phyloP scores from a whole-genome alignment of 2,888 invertebrate species.

The Portevinia maculata region DNA sequence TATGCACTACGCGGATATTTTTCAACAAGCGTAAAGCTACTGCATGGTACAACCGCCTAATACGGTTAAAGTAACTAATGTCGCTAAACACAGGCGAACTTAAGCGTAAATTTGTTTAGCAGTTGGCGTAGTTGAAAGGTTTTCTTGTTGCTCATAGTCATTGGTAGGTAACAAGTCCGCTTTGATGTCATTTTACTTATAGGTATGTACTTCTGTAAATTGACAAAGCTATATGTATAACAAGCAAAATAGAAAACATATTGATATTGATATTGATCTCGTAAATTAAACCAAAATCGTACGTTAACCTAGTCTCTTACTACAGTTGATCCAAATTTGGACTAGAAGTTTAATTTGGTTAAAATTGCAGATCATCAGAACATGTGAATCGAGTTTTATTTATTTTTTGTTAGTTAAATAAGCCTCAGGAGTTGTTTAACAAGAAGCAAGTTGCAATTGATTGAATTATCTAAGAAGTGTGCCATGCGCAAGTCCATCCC shows the following conservation, averaged over 20 bases:
- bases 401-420: too few relatives aligned
- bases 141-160: background rate
- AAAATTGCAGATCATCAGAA: background rate
- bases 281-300: background rate
- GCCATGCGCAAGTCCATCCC: too few relatives aligned
- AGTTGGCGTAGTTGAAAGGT: background rate
- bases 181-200: background rate
- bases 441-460: too few relatives aligned
- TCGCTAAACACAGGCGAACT: background rate
- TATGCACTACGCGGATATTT: background rate
- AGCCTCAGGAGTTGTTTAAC: too few relatives aligned
- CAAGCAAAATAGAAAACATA: background rate
- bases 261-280: background rate
- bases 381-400: too few relatives aligned
- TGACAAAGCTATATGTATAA: background rate
- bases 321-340: background rate
- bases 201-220: background rate
- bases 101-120: background rate
- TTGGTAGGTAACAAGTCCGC: background rate
- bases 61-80: background rate
- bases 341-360: background rate
- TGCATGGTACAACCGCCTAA: background rate
- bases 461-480: too few relatives aligned
- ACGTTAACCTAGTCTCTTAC: background rate
- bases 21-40: background rate